Conservation (phyloP, 2,113 vertebrate genomes). For the Rhea americana region DNA sequence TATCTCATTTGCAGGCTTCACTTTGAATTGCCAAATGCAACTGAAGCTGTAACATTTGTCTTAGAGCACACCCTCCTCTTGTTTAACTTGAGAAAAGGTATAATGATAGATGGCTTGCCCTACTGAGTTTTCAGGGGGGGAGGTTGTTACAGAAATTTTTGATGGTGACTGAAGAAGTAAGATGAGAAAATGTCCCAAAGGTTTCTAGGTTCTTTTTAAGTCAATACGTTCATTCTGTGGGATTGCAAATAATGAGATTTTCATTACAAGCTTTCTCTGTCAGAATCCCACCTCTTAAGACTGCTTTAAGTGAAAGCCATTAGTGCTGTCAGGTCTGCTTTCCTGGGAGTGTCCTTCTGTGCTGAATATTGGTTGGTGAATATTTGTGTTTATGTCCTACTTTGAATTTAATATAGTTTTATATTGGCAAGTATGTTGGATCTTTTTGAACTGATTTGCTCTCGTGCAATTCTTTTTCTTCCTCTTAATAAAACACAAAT, state of each 20-base stretch:
- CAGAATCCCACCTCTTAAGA: background rate
- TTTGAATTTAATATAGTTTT: background rate
- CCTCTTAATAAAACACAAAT: background rate
- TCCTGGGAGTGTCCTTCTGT: background rate
- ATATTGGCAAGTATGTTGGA: background rate
- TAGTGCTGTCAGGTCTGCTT: background rate
- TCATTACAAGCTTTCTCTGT: background rate
- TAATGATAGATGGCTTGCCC: conserved; percentile 71
- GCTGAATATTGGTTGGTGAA: background rate
- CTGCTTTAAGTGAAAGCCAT: background rate
- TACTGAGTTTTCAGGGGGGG: background rate
- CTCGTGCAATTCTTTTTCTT: background rate
- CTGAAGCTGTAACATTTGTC: conserved; percentile 74
- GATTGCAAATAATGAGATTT: background rate
- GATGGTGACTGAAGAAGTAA: background rate
- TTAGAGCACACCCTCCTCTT: conserved; percentile 65
- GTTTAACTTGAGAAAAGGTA: conserved; percentile 65
- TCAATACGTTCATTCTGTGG: conserved; percentile 12
- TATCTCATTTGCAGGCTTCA: conserved; percentile 77
- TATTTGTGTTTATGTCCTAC: background rate
- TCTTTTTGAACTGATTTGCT: background rate
- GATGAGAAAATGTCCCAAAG: conserved; percentile 47
- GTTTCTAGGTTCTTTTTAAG: conserved; percentile 27
- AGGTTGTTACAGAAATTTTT: conserved; percentile 44
- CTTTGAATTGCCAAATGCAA: conserved; percentile 79